Conservation (phyloP, 2,888 invertebrate genomes). For the Polydrusus pterygomalis region DNA sequence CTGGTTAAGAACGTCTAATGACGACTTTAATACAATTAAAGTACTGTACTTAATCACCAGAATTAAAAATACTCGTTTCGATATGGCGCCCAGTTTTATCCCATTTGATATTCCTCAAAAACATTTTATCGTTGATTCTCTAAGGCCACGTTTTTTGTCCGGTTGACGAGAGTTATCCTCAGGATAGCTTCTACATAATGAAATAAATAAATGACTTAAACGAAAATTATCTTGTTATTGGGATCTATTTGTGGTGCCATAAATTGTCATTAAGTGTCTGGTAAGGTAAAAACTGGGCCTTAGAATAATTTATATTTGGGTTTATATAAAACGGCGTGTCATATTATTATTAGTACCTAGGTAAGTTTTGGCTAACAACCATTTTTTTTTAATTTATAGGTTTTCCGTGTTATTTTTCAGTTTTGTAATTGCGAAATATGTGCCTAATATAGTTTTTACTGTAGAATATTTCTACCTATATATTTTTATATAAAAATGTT, state of each 20-base stretch:
- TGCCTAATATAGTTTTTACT: slow-evolving; percentile 4
- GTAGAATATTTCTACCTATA: neutral
- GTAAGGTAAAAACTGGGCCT: too few relatives aligned
- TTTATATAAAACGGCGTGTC: neutral
- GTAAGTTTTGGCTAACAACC: neutral
- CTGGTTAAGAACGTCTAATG: too few relatives aligned
- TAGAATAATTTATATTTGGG: too few relatives aligned
- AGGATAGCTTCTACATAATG: too few relatives aligned
- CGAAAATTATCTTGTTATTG: too few relatives aligned
- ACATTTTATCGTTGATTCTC: neutral
- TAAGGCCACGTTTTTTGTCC: neutral
- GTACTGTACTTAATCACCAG: neutral
- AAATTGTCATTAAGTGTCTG: too few relatives aligned
- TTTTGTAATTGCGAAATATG: neutral
- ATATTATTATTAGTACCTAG: neutral
- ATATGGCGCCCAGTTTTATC: neutral
- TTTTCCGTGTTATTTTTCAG: neutral
- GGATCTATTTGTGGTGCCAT: too few relatives aligned
- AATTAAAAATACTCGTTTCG: neutral
- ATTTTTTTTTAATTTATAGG: neutral
- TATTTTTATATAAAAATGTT: slow-evolving; percentile 7
- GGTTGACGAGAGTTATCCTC: neutral
- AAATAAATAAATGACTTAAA: too few relatives aligned
- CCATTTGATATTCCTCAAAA: neutral
- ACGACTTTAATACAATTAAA: too few relatives aligned